phyloP scores from a whole-genome alignment of 1,140 invertebrate genomes.

The Micrasema minimum region DNA sequence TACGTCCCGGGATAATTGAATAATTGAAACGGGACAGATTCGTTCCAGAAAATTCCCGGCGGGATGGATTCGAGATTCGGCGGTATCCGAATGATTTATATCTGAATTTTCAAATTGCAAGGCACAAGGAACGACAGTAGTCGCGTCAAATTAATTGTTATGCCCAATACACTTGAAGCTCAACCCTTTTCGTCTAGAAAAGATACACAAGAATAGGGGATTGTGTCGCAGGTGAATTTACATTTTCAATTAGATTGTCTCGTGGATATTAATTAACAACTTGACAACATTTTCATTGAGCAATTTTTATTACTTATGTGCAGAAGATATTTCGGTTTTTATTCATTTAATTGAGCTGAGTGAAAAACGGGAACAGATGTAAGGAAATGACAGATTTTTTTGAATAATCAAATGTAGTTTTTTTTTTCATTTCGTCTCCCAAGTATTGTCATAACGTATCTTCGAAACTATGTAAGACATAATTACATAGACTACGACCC shows the following conservation, averaged over 20 bases:
- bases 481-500: too few relatives aligned
- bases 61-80: background rate
- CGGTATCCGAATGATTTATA: constrained; percentile 29
- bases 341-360: too few relatives aligned
- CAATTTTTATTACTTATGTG: too few relatives aligned
- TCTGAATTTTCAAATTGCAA: constrained; percentile 34
- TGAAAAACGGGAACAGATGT: too few relatives aligned
- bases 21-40: constrained; percentile 32
- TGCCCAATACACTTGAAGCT: constrained; percentile 33
- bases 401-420: too few relatives aligned
- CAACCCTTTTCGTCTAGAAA: constrained; percentile 44
- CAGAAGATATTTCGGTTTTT: too few relatives aligned
- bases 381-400: too few relatives aligned
- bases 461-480: too few relatives aligned
- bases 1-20: constrained; percentile 32
- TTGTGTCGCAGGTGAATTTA: constrained; percentile 51
- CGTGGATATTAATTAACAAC: constrained; percentile 46
- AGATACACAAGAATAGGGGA: constrained; percentile 14
- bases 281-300: too few relatives aligned
- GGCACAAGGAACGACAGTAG: constrained; percentile 28
- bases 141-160: constrained; percentile 44
- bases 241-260: constrained; percentile 52
- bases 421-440: too few relatives aligned
- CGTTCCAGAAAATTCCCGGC: background rate
- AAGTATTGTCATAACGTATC: too few relatives aligned